These are phyloP conservation scores for Axis porcinus DNA, from an alignment of 2,113 vertebrate species.

Conservation along the genomic window DNA sequence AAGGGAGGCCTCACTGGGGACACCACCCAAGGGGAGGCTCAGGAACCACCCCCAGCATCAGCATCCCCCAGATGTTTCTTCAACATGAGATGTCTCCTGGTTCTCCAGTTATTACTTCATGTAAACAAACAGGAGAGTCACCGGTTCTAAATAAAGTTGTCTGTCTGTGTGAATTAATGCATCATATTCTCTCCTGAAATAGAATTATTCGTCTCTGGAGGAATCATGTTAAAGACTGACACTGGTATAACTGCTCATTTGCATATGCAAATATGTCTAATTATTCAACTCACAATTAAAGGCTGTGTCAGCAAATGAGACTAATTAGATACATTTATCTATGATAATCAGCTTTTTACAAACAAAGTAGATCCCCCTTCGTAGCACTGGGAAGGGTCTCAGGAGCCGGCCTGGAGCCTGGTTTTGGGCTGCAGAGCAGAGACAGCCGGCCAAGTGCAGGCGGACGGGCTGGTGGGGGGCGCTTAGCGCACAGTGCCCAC, in stretches of 20 bases:
- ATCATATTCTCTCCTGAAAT: slow-evolving; percentile 75
- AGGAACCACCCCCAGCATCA: slow-evolving; percentile 27
- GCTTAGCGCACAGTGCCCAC: background rate
- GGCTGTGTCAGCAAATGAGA: slow-evolving; percentile 85
- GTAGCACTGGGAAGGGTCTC: slow-evolving; percentile 33
- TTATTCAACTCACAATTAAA: slow-evolving; percentile 83
- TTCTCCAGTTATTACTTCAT: slow-evolving; percentile 57
- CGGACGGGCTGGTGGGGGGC: fast-evolving
- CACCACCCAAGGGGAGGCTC: background rate
- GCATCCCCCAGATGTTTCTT: slow-evolving; percentile 56
- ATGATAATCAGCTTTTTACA: slow-evolving; percentile 80
- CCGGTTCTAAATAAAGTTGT: slow-evolving; percentile 76
- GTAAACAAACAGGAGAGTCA: slow-evolving; percentile 70
- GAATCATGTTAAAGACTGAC: slow-evolving; percentile 76
- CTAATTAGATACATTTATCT: slow-evolving; percentile 85
- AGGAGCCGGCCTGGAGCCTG: background rate
- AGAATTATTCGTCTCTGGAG: slow-evolving; percentile 79
- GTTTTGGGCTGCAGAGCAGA: background rate
- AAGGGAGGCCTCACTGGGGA: background rate
- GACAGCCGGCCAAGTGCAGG: background rate
- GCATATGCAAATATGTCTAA: slow-evolving; percentile 86
- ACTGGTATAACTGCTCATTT: slow-evolving; percentile 76
- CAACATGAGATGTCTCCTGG: background rate
- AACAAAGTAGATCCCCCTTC: slow-evolving; percentile 78
- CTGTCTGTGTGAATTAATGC: slow-evolving; percentile 76